Evolutionary conservation across 2,797 vertebrate species (phyloP), one percentile per base, ranked within the genome.

Genomic region (Sebastes reedi): DNA sequence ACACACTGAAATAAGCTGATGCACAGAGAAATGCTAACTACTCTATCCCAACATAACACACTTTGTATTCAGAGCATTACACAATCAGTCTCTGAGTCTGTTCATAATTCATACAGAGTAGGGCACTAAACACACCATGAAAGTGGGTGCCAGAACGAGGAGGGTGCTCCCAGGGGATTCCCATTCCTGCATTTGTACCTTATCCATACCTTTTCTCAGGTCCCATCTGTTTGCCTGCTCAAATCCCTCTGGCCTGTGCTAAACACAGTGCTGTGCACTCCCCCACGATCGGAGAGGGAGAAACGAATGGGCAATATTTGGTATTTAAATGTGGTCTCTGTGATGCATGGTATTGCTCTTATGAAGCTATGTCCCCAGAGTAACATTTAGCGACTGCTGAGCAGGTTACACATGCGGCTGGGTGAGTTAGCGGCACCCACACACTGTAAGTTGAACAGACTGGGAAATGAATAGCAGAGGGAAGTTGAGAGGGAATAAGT

Each of bases 161-260:
- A 91, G 91, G 89, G 88, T 56, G 85, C 79, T 94, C 92, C 88
- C 89, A 56, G 27, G 88, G 92, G 85, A 90, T 89, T 84, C 87
- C 90, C 78, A 75, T 79, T 92, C 85, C 88, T 85, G 76, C 78
- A 90, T 94, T 91, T 87, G 87, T 88, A 92, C 91, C 91, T 90
- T 94, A 95, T 94, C 92, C 93, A 91, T 95, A 95, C 93, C 95
- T 95, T 94, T 91, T 89, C 87, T 90, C 88, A 78, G 88, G 89
- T 91, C 93, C 91, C 95, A 96, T 96, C 94, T 95, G 95, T 96
- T 95, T 95, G 94, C 89, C 90, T 90, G 93, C 90, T 93, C 89
- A 95, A 95, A 95, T 96, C 95, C 95, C 95, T 72, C 85, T 85
- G 93, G 95, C 93, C 91, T 89, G 84, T 75, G 89, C 92, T 91